Evolutionary conservation across 2,113 vertebrate genomes (phyloP), one percentile per base, ranked within the genome.

Genomic region (Oreochromis niloticus): DNA sequence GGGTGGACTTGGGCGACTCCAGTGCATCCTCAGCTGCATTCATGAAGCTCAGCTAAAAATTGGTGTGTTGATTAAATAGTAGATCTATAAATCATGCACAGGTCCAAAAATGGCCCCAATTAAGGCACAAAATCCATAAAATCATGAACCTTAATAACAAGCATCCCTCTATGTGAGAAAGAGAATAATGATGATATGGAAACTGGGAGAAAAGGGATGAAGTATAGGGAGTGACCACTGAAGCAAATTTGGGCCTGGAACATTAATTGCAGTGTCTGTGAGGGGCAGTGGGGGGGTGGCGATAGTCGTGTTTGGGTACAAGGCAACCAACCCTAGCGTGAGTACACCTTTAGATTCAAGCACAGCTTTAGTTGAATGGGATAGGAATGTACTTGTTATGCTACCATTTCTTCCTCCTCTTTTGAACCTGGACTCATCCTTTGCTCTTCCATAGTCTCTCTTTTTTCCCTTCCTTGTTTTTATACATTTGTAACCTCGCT

Each of bases 291-390:
- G 5, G 2, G 3, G 22, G 27, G 66, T 0, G 22, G 68, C 22
- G 5, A 27, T 10, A 0, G 8, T 46, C 2, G 13, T 73, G 39
- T 24, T 73, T 46, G 22, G 13, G 66, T 46, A 8, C 36, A 36
- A 24, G 30, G 14, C 7, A 16, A 39, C 34, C 34, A 19, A 22
- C 19, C 4, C 61, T n/a, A 16, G 66, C 5, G 0, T 10, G 66
- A 73, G n/a, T 71, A 14, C 66, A 43, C 39, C 7, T 43, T 71
- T 43, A 9, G n/a, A 39, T 46, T 46, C n/a, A 43, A 41, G 39
- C 22, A 46, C 39, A 1, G 1, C 36, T 71, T 1, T 6, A 17
- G 0, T 4, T 73, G 9, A 46, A 46, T 73, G 0, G 0, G 16
- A 75, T 19, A 48, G 24, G 43, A 27, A 50, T 78, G 43, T 0